A percentile compares a stretch with the other conserved stretches of the same genome.
phyloP scores from a whole-genome alignment of 92 coral and sea anemone genomes.

The Virgularia gustaviana region DNA sequence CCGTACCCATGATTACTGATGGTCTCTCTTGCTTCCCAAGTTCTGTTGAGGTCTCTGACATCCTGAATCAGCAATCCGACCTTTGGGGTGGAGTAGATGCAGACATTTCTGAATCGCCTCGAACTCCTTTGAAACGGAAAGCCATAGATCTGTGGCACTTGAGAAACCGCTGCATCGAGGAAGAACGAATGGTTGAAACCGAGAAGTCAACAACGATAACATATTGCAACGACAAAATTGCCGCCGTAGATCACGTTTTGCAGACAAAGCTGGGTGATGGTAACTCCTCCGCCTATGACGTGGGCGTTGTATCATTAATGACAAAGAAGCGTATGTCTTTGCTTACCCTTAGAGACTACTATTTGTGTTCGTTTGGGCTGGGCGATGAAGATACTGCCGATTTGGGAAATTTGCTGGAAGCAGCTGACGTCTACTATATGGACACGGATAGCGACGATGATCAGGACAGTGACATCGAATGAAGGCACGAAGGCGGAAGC shows the following conservation, averaged over 20 bases:
- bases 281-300: too few relatives aligned
- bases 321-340: background rate
- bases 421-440: too few relatives aligned
- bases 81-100: background rate
- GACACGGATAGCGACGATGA: too few relatives aligned
- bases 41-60: background rate
- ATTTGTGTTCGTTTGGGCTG: too few relatives aligned
- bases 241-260: too few relatives aligned
- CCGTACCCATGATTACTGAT: background rate
- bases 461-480: too few relatives aligned
- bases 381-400: background rate
- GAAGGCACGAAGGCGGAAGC: too few relatives aligned
- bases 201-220: background rate
- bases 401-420: too few relatives aligned
- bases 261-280: too few relatives aligned
- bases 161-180: background rate
- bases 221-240: background rate
- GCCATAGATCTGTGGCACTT: background rate
- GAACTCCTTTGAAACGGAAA: background rate
- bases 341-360: background rate
- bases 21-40: background rate
- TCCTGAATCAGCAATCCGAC: background rate
- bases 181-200: background rate
- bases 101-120: background rate
- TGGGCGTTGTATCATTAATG: too few relatives aligned